phyloP scores from a whole-genome alignment of 2,797 vertebrate species.

The Natrix natrix region DNA sequence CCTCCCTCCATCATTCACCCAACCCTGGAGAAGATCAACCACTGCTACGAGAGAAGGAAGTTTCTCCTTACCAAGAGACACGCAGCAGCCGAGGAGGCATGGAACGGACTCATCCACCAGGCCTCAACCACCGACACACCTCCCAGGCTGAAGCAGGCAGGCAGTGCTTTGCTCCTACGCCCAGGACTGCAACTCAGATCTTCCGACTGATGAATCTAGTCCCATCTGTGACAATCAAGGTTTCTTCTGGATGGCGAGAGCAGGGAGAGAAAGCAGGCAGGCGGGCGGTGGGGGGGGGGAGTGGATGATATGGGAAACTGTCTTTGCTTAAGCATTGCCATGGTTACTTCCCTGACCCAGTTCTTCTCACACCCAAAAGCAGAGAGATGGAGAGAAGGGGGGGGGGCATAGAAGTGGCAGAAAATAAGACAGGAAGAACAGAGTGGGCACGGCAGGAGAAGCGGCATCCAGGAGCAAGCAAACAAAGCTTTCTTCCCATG shows the following conservation, averaged over 20 bases:
- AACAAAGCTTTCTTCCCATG: no score
- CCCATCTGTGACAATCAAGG: conserved; percentile 48
- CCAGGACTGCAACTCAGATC: neutral
- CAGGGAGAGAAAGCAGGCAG: neutral
- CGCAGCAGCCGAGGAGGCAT: neutral
- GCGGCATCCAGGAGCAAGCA: neutral
- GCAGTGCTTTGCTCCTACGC: neutral
- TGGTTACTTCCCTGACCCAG: conserved; percentile 80
- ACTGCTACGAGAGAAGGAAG: neutral
- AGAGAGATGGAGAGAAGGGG: neutral
- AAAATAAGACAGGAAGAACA: conserved; percentile 4
- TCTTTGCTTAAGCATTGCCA: conserved; percentile 75
- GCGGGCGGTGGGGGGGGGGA: neutral
- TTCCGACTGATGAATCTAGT: conserved; percentile 38
- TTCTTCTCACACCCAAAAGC: conserved; percentile 68
- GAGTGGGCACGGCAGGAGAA: neutral
- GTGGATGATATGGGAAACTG: conserved; percentile 44
- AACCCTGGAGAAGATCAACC: neutral
- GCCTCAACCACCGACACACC: neutral
- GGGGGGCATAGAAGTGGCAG: neutral
- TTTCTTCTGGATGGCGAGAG: conserved; percentile 55
- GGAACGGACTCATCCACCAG: neutral
- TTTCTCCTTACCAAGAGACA: conserved; percentile 45
- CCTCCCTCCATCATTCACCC: rapidly evolving
- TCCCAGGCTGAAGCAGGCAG: neutral